Percentiles rank a stretch among this genome's conserved stretches.
phyloP scores from a whole-genome alignment of 2,797 vertebrate species.

The Odontamblyopus lacepedii region DNA sequence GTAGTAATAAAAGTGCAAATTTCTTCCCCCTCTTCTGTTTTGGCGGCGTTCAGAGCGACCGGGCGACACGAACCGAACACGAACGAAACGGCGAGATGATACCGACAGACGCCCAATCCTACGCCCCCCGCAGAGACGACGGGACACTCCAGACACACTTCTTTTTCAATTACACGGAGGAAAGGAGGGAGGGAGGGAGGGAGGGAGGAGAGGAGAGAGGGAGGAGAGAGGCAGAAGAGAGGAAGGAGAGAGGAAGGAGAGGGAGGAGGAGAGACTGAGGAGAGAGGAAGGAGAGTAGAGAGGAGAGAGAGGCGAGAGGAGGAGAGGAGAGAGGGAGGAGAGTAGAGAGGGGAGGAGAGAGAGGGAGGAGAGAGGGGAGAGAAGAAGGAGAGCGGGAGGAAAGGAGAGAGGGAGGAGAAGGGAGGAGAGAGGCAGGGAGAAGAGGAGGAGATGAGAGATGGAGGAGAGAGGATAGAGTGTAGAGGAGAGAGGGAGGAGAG shows the following conservation, averaged over 20 bases:
- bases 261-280: too few species aligned
- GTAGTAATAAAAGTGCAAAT: slow-evolving; percentile 80
- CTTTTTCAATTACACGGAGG: slow-evolving; percentile 74
- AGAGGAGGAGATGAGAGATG: background rate
- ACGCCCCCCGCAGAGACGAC: slow-evolving; percentile 67
- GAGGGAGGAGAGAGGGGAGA: background rate
- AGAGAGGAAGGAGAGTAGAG: background rate
- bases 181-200: slow-evolving; percentile 47
- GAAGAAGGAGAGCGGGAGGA: background rate
- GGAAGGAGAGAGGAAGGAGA: background rate
- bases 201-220: too few species aligned
- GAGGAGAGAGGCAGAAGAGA: background rate
- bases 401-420: background rate
- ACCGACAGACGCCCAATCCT: slow-evolving; percentile 62
- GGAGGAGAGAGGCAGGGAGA: background rate
- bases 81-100: slow-evolving; percentile 58
- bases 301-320: background rate
- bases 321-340: too few species aligned
- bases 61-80: slow-evolving; percentile 50
- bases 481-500: background rate
- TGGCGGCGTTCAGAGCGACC: slow-evolving; percentile 64
- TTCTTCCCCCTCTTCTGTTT: slow-evolving; percentile 64
- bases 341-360: background rate
- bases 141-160: slow-evolving; percentile 75
- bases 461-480: too few species aligned